Percentiles rank a stretch among this genome's conserved stretches.
These are phyloP conservation scores for Microcebus griseorufus DNA, from an alignment of 2,113 vertebrate genomes.

Conservation along the genomic window DNA sequence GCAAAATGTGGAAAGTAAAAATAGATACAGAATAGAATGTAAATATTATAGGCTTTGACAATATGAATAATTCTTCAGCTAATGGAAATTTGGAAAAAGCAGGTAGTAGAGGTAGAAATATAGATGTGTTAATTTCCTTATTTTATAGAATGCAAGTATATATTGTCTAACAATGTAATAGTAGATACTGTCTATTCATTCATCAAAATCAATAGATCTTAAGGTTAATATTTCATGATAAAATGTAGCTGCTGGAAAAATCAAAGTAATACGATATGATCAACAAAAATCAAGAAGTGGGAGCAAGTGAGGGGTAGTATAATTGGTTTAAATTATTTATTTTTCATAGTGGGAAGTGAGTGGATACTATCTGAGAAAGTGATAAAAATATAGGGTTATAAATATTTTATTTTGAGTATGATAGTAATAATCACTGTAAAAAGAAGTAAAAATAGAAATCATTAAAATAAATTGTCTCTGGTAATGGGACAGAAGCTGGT, in stretches of 20 bases:
- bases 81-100: neutral
- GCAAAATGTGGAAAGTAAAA: neutral
- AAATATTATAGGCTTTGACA: neutral
- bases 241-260: conserved; percentile 14
- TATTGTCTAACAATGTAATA: neutral
- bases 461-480: neutral
- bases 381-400: neutral
- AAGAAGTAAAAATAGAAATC: neutral
- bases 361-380: neutral
- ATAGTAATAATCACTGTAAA: neutral
- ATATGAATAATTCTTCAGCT: neutral
- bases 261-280: neutral
- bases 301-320: neutral
- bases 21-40: neutral
- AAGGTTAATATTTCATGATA: neutral
- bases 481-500: neutral
- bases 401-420: conserved; percentile 4
- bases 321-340: neutral
- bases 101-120: neutral
- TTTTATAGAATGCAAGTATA: neutral
- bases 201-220: neutral
- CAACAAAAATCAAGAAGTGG: neutral
- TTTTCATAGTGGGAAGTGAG: neutral
- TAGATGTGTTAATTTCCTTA: neutral
- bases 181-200: neutral